Evolutionary conservation across 2,797 vertebrate genomes (phyloP), one percentile per base, ranked within the genome.

Genomic region (Schizothorax lantsangensis): DNA sequence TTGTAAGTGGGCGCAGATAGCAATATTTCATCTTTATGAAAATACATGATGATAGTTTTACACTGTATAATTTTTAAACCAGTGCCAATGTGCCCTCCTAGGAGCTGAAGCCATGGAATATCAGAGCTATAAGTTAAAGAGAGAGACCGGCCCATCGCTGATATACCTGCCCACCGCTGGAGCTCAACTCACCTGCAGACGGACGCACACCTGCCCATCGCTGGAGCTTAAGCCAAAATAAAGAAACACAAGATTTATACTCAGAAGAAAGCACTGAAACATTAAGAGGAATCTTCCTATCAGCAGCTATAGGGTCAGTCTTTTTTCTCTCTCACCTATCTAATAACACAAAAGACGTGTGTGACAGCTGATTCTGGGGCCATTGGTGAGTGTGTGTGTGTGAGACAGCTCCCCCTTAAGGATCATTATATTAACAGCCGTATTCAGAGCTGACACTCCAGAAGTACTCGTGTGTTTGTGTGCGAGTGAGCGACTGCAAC

Each of bases 11-110:
- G 97, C 96, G 92, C 95, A 96, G 96, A 94, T 96, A 96, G 96
- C 95, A 95, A 98, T 99, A 98, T 98, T 97, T 99, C 97, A 98
- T 99, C 96, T 97, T 97, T 98, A 98, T 98, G 98, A 99, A 99
- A 99, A 99, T 98, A 97, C 97, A 98, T 97, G 97, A 98, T 98
- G 97, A 98, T 98, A 97, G 97, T 97, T 99, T 98, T 98, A 97
- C 97, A 97, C 96, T 96, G 96, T 96, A 96, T 97, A 97, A 98
- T 98, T 95, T 95, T 97, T 96, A 96, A 97, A 95, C 93, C 92
- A 94, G 92, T 94, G 96, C 96, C 95, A 95, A 94, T 96, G 96
- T 95, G 96, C 95, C 93, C 95, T 94, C 94, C 91, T 93, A 89
- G 93, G 95, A 92, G 94, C 93, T 94, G 95, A 93, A 95, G 92